These are phyloP conservation scores for Tribolium freemani DNA, from an alignment of 2,888 invertebrate genomes.

Conservation along the genomic window DNA sequence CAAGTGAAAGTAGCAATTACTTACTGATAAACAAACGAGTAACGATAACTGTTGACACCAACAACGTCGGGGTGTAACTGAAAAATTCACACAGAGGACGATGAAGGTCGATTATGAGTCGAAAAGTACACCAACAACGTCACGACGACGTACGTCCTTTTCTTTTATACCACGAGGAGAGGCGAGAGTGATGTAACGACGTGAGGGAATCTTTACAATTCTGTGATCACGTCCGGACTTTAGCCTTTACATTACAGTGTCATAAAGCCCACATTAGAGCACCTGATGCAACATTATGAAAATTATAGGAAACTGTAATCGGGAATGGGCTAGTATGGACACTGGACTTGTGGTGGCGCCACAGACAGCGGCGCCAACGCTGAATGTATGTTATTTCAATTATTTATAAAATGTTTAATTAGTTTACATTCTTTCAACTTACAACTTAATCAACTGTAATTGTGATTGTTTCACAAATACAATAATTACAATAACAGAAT, in stretches of 20 bases:
- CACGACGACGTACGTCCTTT: constrained; percentile 6
- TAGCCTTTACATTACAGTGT: background rate
- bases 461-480: no score
- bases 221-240: background rate
- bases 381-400: background rate
- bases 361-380: background rate
- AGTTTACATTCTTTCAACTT: no score
- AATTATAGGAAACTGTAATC: background rate
- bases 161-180: background rate
- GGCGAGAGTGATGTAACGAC: constrained; percentile 6
- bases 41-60: background rate
- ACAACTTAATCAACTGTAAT: no score
- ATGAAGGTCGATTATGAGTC: constrained; percentile 31
- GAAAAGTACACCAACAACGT: constrained; percentile 8
- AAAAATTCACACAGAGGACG: constrained; percentile 38
- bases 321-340: background rate
- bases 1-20: background rate
- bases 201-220: constrained; percentile 11
- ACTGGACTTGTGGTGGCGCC: background rate
- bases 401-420: no score
- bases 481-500: no score
- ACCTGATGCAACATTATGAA: constrained; percentile 26
- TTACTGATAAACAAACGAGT: background rate
- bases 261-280: constrained; percentile 9
- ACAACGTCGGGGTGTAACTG: constrained; percentile 24